Conservation (phyloP, 2,797 vertebrate species). For the Anabacerthia variegaticeps region DNA sequence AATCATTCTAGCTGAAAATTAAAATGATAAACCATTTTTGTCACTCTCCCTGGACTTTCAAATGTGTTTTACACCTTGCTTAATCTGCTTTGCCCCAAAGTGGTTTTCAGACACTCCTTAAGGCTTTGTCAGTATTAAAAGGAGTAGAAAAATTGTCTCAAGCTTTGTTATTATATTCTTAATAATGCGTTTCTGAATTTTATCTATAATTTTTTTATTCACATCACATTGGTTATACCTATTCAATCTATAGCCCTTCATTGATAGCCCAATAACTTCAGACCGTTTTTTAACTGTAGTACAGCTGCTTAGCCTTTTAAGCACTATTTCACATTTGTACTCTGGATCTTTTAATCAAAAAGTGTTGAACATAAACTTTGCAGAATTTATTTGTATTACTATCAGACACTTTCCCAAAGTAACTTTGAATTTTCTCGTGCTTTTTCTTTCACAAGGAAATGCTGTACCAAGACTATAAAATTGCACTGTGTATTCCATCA, state of each 20-base stretch:
- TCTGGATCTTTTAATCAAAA: neutral
- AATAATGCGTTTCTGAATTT: neutral
- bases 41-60: neutral
- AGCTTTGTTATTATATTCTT: neutral
- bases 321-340: neutral
- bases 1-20: neutral
- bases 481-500: neutral
- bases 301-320: neutral
- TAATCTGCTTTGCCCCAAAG: neutral
- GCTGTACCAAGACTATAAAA: neutral
- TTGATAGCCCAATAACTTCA: neutral
- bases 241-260: neutral
- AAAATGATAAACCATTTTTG: neutral
- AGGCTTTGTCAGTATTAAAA: neutral
- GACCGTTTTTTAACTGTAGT: neutral
- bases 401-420: neutral
- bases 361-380: neutral
- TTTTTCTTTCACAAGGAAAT: neutral
- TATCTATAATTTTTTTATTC: neutral
- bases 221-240: neutral
- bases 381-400: neutral
- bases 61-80: neutral
- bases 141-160: neutral
- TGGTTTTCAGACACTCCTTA: neutral
- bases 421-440: neutral